These are phyloP conservation scores for Ceuthmochares aereus DNA, from an alignment of 2,113 vertebrate genomes.

Conservation along the genomic window DNA sequence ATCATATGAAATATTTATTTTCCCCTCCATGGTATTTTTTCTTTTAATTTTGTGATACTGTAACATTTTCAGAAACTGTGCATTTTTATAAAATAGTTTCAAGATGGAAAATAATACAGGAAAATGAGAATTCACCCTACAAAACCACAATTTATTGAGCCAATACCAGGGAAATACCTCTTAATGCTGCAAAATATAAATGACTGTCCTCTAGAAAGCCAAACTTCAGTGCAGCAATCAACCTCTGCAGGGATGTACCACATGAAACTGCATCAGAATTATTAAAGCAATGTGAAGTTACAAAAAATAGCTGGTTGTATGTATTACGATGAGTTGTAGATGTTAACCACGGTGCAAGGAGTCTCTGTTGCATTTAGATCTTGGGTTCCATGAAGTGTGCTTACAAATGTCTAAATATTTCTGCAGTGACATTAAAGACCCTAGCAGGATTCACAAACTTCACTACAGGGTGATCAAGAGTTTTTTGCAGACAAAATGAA, in stretches of 20 bases:
- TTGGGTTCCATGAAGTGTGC: background rate
- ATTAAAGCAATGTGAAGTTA: background rate
- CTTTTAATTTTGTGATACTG: background rate
- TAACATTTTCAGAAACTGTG: background rate
- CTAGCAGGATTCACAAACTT: background rate
- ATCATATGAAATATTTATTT: background rate
- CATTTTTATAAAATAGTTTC: background rate
- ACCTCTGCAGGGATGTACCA: background rate
- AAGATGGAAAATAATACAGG: background rate
- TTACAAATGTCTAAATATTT: background rate
- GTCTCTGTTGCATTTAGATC: background rate
- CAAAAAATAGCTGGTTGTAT: background rate
- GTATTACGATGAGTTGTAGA: background rate
- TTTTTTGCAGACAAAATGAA: conserved; percentile 7
- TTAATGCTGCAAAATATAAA: background rate
- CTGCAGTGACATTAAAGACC: background rate
- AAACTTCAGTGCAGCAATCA: background rate
- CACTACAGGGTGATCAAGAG: background rate
- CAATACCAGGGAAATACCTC: background rate
- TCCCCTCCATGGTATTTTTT: background rate
- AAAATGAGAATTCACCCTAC: background rate
- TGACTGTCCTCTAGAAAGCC: background rate
- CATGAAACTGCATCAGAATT: background rate
- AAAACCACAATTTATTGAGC: background rate
- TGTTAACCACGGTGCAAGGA: background rate